phyloP scores from a whole-genome alignment of 2,113 vertebrate species.

The Picathartes gymnocephalus region DNA sequence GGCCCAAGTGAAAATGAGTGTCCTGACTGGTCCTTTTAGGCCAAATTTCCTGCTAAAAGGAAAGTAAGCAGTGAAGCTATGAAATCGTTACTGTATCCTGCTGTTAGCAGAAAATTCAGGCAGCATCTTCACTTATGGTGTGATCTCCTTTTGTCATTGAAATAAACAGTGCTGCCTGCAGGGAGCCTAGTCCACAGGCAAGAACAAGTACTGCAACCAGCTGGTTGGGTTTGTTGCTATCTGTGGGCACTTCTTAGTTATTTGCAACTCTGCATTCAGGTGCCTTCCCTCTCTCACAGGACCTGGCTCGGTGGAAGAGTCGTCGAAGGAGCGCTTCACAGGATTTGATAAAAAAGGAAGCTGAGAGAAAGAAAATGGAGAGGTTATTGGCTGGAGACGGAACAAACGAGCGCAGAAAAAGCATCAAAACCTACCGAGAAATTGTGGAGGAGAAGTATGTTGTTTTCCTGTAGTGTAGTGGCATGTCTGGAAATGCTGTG shows the following conservation, averaged over 20 bases:
- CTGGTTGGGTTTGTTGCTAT: neutral
- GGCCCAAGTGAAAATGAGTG: neutral
- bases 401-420: conserved; percentile 84
- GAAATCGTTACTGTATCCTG: neutral
- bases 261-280: neutral
- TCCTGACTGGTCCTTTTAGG: neutral
- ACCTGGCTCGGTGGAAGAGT: conserved; percentile 94
- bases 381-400: conserved; percentile 74
- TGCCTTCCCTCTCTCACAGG: conserved; percentile 63
- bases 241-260: neutral
- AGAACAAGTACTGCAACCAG: neutral
- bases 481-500: neutral
- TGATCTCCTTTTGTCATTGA: neutral
- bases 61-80: neutral
- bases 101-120: neutral
- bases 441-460: conserved; percentile 97
- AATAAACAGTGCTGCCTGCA: neutral
- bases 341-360: conserved; percentile 96
- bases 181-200: neutral
- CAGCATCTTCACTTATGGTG: neutral
- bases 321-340: conserved; percentile 93
- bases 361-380: conserved; percentile 96
- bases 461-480: neutral
- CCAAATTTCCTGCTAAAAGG: neutral
- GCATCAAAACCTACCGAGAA: conserved; percentile 97